Conservation (phyloP, 1,140 invertebrate genomes). For the Lasioglossum baleicum region DNA sequence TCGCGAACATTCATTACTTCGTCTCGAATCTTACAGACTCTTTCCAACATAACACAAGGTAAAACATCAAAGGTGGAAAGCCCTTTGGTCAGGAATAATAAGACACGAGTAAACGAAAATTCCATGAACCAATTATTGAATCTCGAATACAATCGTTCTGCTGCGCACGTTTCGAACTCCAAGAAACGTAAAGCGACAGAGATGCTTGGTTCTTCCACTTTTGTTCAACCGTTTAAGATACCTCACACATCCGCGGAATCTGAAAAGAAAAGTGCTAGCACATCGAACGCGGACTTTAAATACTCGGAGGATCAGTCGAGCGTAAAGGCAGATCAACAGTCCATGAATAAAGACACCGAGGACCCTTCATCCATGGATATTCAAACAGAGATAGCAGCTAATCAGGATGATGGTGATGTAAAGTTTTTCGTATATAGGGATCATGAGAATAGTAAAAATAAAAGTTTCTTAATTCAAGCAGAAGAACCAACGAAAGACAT, state of each 20-base stretch:
- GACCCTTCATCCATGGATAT: constrained; percentile 30
- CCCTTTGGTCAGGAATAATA: constrained; percentile 21
- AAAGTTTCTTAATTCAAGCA: constrained; percentile 75
- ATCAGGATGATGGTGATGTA: constrained; percentile 61
- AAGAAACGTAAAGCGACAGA: constrained; percentile 75
- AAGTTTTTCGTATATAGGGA: constrained; percentile 76
- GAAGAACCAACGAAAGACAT: constrained; percentile 60
- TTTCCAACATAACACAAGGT: constrained; percentile 70
- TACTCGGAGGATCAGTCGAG: constrained; percentile 1
- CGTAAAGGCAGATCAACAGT: not conserved
- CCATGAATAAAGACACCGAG: constrained; percentile 19
- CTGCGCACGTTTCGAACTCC: constrained; percentile 38
- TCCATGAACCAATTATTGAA: constrained; percentile 7
- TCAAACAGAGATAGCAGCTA: constrained; percentile 40
- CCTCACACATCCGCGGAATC: constrained; percentile 55
- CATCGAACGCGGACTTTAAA: constrained; percentile 14
- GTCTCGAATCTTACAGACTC: constrained; percentile 74
- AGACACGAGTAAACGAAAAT: constrained; percentile 43
- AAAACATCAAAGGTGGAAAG: constrained; percentile 57
- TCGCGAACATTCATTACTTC: constrained; percentile 74
- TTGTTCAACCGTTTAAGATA: constrained; percentile 68
- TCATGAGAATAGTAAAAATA: constrained; percentile 69
- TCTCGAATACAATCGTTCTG: constrained; percentile 15
- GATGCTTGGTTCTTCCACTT: constrained; percentile 45
- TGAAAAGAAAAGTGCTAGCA: constrained; percentile 43